Evolutionary conservation across 1,140 invertebrate species (phyloP).

Genomic region (Drosophila nannoptera): DNA sequence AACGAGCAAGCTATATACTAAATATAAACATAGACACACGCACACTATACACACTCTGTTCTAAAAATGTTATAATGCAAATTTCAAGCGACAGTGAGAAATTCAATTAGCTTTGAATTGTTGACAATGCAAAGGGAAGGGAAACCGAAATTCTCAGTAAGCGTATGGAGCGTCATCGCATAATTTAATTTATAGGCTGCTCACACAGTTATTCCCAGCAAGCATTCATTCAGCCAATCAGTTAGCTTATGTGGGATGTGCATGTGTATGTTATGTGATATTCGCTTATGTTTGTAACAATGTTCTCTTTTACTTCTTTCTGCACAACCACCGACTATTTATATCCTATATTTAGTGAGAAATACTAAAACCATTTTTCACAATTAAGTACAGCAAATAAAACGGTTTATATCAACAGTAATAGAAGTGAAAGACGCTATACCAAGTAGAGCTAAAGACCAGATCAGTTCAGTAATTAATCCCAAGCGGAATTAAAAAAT

Average conservation of each 20-base stretch:
- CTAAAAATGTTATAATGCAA: constrained; percentile 75
- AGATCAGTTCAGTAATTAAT: constrained; percentile 52
- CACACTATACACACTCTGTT: constrained; percentile 25
- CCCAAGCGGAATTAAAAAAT: constrained; percentile 69
- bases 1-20: constrained; percentile 67
- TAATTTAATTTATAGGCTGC: constrained; percentile 69
- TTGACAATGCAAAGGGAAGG: constrained; percentile 27
- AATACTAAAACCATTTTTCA: background rate
- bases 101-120: constrained; percentile 71
- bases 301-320: too few species aligned
- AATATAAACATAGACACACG: constrained; percentile 51
- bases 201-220: constrained; percentile 55
- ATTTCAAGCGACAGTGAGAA: constrained; percentile 75
- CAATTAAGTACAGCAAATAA: too few species aligned
- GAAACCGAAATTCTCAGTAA: constrained; percentile 24
- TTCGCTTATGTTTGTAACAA: too few species aligned
- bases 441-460: constrained; percentile 11
- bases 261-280: constrained; percentile 1
- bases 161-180: constrained; percentile 54
- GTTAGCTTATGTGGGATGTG: constrained; percentile 33
- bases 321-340: too few species aligned
- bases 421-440: constrained; percentile 21
- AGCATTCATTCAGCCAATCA: constrained; percentile 58
- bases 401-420: background rate
- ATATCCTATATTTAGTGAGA: too few species aligned